phyloP scores from a whole-genome alignment of 2,113 vertebrate species.

The Melozone crissalis region DNA sequence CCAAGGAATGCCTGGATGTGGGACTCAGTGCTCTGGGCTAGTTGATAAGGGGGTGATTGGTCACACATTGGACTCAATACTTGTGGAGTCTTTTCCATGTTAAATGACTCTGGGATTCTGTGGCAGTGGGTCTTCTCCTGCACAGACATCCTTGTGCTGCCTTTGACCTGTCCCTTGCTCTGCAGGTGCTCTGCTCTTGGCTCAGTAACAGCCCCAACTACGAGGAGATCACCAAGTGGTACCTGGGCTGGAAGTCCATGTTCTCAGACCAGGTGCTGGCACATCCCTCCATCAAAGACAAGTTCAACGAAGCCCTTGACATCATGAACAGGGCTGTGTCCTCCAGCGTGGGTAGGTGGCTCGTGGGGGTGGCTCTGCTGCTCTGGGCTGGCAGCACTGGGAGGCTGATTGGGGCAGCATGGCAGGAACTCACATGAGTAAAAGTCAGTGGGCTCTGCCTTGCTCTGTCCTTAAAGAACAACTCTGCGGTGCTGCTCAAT shows the following conservation, averaged over 20 bases:
- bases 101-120: neutral
- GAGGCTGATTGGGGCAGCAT: fast-evolving
- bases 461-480: neutral
- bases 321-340: constrained; percentile 97
- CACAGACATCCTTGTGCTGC: fast-evolving
- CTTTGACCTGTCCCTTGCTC: neutral
- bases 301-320: constrained; percentile 95
- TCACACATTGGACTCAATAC: fast-evolving
- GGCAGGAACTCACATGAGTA: neutral
- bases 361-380: fast-evolving
- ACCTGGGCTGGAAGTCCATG: constrained; percentile 97
- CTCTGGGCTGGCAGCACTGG: neutral
- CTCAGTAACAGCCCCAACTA: constrained; percentile 97
- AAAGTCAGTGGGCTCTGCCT: neutral
- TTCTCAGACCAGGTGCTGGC: constrained; percentile 91
- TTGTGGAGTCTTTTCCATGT: neutral
- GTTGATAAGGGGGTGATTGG: too few species aligned
- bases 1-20: neutral
- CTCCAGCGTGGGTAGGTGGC: constrained; percentile 87
- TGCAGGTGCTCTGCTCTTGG: constrained; percentile 95
- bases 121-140: neutral
- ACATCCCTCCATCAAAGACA: constrained; percentile 92
- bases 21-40: neutral
- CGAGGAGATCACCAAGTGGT: constrained; percentile 98
- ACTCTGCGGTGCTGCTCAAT: neutral